Evolutionary conservation across 2,113 vertebrate species (phyloP), one percentile per base, ranked within the genome.

Genomic region (Machaerirhynchus nigripectus): DNA sequence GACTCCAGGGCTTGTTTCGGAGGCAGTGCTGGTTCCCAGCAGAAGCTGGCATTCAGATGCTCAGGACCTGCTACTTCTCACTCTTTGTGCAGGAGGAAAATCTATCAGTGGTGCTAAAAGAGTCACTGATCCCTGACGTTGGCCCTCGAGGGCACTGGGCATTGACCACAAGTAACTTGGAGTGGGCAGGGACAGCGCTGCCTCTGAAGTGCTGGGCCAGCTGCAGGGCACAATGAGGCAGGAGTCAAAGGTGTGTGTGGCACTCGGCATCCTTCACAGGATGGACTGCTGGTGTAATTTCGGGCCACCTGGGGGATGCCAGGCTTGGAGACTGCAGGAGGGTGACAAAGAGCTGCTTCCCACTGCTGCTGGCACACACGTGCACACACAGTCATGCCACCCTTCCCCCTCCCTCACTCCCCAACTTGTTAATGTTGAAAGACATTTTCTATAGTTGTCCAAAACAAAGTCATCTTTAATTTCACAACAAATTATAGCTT

Each of bases 281-380:
- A 46, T 10, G 55, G 64, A 24, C 69, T 65, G 64, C 33, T 4
- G 2, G 49, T 4, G 17, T 14, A 13, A 65, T 39, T 60, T 31
- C 23, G 35, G 37, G 52, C 21, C 59, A 65, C 27, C 68, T 47
- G 64, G 35, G 69, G 33, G n/a, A 39, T 53, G 33, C n/a, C 50
- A 65, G 50, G 24, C 60, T 26, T 65, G 50, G 69, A 42, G 24
- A 30, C 64, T 8, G 60, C 3, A 1, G 60, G 74, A 73, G 7
- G 24, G 40, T 33, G 47, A 55, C 22, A 35, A 79, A 67, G n/a
- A 68, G 59, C 35, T 64, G 49, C 40, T 64, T 46, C 23, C 44
- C 4, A 0, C 40, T 81, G 40, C 24, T 0, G 0, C 73, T 37
- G 67, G 39, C 15, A 55, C 59, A 40, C 9, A 9, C 16, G 0